phyloP scores from a whole-genome alignment of 2,888 invertebrate genomes.

The Steinernema hermaphroditum region DNA sequence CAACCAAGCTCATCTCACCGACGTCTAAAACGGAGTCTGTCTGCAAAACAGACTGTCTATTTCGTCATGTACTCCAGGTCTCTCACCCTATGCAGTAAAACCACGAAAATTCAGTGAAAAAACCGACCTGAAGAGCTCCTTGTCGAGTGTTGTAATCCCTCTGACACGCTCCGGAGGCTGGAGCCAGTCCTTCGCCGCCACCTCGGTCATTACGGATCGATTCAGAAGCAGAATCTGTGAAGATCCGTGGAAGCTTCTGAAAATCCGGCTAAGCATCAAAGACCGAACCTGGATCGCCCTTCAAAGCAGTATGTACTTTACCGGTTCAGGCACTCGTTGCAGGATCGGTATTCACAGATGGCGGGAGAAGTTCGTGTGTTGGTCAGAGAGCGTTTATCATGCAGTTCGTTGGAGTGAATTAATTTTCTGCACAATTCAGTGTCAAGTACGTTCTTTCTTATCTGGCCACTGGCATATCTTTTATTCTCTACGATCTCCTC shows the following conservation, averaged over 20 bases:
- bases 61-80: not conserved
- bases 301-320: not conserved
- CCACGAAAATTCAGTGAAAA: not conserved
- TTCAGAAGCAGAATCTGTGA: not conserved
- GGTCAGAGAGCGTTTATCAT: no score
- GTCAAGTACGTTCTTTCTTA: not conserved
- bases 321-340: not conserved
- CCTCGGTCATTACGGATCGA: constrained; percentile 3
- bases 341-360: not conserved
- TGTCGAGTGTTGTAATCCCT: not conserved
- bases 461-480: not conserved
- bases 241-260: not conserved
- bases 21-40: no score
- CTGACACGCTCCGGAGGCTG: not conserved
- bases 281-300: not conserved
- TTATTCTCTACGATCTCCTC: not conserved
- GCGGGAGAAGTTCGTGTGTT: no score
- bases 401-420: no score
- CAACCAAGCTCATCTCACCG: no score
- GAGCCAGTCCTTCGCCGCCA: not conserved
- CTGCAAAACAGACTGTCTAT: not conserved
- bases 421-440: not conserved
- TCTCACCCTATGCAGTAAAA: not conserved
- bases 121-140: not conserved
- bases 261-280: not conserved